These are phyloP conservation scores for Natrix natrix DNA, from an alignment of 2,797 vertebrate genomes.

Conservation along the genomic window DNA sequence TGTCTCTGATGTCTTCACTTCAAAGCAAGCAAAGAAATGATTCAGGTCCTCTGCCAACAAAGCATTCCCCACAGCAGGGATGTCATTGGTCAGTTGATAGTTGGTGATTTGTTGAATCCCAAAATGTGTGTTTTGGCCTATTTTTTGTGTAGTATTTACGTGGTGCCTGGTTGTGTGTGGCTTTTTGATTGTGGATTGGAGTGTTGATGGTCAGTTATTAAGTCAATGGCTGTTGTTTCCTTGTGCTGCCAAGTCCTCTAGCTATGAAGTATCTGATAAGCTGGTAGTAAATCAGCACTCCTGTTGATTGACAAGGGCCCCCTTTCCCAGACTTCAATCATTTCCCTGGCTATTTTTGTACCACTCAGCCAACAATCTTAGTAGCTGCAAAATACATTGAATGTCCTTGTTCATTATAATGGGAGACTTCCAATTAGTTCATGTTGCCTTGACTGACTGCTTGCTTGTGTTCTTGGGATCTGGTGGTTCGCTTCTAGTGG, in stretches of 20 bases:
- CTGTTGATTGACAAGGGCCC: neutral
- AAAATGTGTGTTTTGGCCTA: neutral
- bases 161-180: neutral
- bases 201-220: neutral
- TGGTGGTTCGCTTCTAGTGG: neutral
- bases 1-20: no score
- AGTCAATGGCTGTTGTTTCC: neutral
- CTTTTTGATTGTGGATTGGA: neutral
- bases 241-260: neutral
- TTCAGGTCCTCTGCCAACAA: no score
- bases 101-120: no score
- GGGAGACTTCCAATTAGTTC: no score
- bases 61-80: no score
- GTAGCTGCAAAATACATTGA: neutral
- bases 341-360: neutral
- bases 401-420: neutral
- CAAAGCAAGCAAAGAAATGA: no score
- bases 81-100: no score
- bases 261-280: neutral
- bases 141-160: neutral
- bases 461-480: neutral
- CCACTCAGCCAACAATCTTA: neutral
- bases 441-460: no score
- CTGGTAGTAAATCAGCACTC: neutral
- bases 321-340: neutral